Conservation (phyloP, 2,113 vertebrate species). For the Thamnophis sirtalis region DNA sequence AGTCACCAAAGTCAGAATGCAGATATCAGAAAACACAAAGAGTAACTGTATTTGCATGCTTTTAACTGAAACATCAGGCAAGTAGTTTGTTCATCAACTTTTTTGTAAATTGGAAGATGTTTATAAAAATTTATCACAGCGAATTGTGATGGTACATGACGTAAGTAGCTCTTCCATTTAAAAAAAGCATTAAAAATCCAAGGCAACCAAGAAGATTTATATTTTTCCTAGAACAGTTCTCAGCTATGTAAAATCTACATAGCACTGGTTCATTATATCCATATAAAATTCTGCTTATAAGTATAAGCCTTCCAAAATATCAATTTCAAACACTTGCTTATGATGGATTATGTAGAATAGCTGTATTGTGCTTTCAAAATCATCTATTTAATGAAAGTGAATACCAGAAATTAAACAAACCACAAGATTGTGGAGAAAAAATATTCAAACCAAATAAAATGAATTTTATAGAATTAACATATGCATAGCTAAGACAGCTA, state of each 20-base stretch:
- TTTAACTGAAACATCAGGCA: constrained; percentile 54
- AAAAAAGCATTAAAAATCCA: constrained; percentile 59
- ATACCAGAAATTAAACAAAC: constrained; percentile 55
- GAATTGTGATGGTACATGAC: constrained; percentile 46
- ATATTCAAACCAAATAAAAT: constrained; percentile 52
- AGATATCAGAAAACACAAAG: constrained; percentile 48
- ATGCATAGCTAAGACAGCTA: constrained; percentile 34
- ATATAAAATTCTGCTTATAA: constrained; percentile 54
- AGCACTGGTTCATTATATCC: constrained; percentile 57
- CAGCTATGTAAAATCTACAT: constrained; percentile 49
- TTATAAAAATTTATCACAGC: constrained; percentile 53
- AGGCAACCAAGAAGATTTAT: constrained; percentile 47
- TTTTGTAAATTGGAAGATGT: constrained; percentile 48
- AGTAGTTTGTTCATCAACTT: constrained; percentile 51
- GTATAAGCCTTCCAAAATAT: constrained; percentile 34
- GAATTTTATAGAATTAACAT: constrained; percentile 41
- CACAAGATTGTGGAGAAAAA: constrained; percentile 54
- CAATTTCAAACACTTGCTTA: constrained; percentile 48
- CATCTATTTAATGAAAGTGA: constrained; percentile 30
- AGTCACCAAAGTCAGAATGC: constrained; percentile 50
- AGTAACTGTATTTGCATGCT: constrained; percentile 58
- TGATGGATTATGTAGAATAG: constrained; percentile 44
- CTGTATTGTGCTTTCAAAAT: constrained; percentile 52
- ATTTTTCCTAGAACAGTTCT: constrained; percentile 45
- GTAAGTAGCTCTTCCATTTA: constrained; percentile 20